phyloP scores from a whole-genome alignment of 2,113 vertebrate genomes.

The Alaudala cheleensis region DNA sequence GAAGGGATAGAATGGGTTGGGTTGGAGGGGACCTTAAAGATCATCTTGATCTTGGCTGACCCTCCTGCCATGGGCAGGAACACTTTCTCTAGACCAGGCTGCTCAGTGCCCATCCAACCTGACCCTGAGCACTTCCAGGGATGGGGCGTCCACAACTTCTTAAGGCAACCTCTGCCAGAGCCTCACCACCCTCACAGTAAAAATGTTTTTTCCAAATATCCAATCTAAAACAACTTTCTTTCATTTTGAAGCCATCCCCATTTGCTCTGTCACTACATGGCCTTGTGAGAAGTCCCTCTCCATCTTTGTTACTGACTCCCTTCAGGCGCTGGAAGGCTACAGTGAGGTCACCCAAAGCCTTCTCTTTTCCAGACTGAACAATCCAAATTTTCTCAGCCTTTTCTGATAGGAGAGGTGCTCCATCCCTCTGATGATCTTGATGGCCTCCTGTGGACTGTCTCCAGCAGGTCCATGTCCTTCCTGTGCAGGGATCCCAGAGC shows the following conservation, averaged over 20 bases:
- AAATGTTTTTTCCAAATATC: background rate
- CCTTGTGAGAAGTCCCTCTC: background rate
- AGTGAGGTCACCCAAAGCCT: background rate
- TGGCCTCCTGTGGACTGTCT: background rate
- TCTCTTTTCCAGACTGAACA: background rate
- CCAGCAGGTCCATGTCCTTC: rapidly evolving
- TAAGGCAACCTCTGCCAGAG: background rate
- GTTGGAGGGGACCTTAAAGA: background rate
- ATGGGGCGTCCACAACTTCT: background rate
- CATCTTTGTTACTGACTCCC: background rate
- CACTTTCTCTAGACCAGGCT: background rate
- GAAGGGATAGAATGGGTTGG: background rate
- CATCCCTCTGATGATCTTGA: background rate
- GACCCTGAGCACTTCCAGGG: background rate
- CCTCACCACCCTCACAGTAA: background rate
- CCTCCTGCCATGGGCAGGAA: background rate
- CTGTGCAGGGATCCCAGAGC: background rate
- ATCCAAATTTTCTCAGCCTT: background rate
- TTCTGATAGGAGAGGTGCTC: background rate
- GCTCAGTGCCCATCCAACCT: background rate
- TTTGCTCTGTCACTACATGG: background rate
- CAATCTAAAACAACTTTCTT: background rate
- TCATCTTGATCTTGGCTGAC: rapidly evolving
- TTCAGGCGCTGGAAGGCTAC: background rate
- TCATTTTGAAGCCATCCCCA: background rate